Base-by-base conservation (phyloP, 2,888 invertebrate genomes). In the Lymantria dispar region DNA sequence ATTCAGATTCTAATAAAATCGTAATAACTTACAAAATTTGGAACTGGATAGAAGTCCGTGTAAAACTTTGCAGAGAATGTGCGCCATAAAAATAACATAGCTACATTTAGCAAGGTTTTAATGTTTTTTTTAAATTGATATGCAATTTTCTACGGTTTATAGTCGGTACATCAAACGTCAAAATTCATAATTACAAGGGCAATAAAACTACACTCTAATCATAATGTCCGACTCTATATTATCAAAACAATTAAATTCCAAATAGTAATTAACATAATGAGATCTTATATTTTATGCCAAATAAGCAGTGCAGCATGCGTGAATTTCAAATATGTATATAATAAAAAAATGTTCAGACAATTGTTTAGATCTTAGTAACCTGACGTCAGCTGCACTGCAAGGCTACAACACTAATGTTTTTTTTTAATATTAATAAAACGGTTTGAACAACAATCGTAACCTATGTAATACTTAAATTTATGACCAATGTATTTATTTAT, bases 201-300 rank as follows among this genome's bases (percentile, higher is more conserved):
- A 54, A 56, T 52, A 60, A 57, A 60, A 47, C 43, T 48, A 52
- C 45, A 54, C 39, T 45, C 52, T 41, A 45, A 48, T 42, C 41
- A 41, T 47, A 42, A 44, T 52, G 54, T 43, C 52, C 52, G 58
- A 59, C 61, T 58, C 39, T 44, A 49, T 54, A 53, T 50, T 56
- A 62, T 51, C 43, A 62, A 50, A 67, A 61, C 40, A 57, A 50
- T 54, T 54, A 53, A 57, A 56, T 53, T 58, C 60, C 62, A 64
- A 70, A 61, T 62, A 62, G 47, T 62, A 53, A 64, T 68, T 64
- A 62, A 74, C 64, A 72, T 77, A 80, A 76, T 81, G 81, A 81
- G 81, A 81, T 81, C 81, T 45, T 45, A 33, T 45, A 60, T 66
- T 65, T 72, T 70, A 72, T 68, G 66, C 69, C 62, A 68, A 69